Base-by-base conservation (phyloP, 2,797 vertebrate species). In the Salarias fasciatus region DNA sequence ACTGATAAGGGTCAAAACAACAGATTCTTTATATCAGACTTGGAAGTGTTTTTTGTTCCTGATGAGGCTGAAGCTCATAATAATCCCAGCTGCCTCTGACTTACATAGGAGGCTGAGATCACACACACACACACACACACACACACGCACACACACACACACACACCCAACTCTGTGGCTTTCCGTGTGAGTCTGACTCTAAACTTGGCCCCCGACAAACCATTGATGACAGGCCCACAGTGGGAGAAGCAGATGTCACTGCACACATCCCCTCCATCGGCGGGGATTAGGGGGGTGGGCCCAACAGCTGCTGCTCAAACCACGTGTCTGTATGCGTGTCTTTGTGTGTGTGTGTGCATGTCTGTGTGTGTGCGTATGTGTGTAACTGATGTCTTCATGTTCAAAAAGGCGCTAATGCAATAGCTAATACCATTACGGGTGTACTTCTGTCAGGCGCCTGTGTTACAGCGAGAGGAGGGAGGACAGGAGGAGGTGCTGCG, bases 271-370 rank as follows among this genome's bases (percentile, higher is more conserved):
- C 59, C 63, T 72, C 56, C 61, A 80, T 87, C 80, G 42, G 59
- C 63, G 54, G 77, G 84, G 86, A 89, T 88, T 88, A 89, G 56
- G 63, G 65, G 58, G 82, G 71, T 59, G 76, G 78, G 52, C 52
- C 1, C 5, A 80, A 73, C 86, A 84, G 82, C 78, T 82, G 84
- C 76, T 24, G 48, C 64, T n/a, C 38, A 75, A 63, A 35, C 60
- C 50, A 44, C 9, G 11, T 42, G 53, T 42, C 57, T 50, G 29
- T 37, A 18, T 43, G 37, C 44, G 41, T 44, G 29, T 52, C 48
- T 40, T 37, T 48, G 58, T 41, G 59, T 46, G 55, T 31, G 45
- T 62, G 46, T 37, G 48, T 60, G 33, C 41, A 40, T 56, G 40
- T 31, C 13, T 37, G 60, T 41, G 24, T 55, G 55, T 43, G 45